Percentiles rank a stretch among this genome's conserved stretches.
Evolutionary conservation across 2,888 invertebrate genomes (phyloP).

Genomic region (Leptinotarsa tumamoca): DNA sequence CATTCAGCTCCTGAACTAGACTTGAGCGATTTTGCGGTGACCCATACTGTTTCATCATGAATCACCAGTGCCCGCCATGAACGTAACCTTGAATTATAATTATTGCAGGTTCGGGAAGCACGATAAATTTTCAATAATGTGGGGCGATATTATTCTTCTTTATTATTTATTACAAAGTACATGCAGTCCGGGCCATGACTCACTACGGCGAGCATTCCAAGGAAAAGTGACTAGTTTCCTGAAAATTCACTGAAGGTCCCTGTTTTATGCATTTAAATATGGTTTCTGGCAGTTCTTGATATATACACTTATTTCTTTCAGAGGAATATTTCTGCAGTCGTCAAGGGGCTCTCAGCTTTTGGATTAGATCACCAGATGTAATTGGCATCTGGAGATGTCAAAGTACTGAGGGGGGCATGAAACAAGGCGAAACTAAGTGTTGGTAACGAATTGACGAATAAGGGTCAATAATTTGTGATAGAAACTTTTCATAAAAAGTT

Average conservation of each 20-base stretch:
- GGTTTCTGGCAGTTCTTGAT: too few relatives aligned
- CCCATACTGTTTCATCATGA: slow-evolving; percentile 38
- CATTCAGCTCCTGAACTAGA: slow-evolving; percentile 10
- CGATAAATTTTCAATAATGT: slow-evolving; percentile 41
- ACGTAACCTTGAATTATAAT: slow-evolving; percentile 38
- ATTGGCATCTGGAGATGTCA: too few relatives aligned
- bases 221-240: slow-evolving; percentile 16
- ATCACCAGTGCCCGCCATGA: slow-evolving; percentile 30
- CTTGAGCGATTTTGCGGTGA: slow-evolving; percentile 4
- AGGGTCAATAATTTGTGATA: too few relatives aligned
- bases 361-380: too few relatives aligned
- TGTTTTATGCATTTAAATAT: too few relatives aligned
- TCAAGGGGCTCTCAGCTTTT: too few relatives aligned
- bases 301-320: too few relatives aligned
- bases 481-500: too few relatives aligned
- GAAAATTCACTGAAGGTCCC: not conserved
- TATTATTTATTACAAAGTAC: slow-evolving; percentile 34
- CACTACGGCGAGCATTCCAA: not conserved
- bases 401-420: too few relatives aligned
- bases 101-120: slow-evolving; percentile 34
- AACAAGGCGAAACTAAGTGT: too few relatives aligned
- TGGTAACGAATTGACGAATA: too few relatives aligned
- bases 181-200: not conserved
- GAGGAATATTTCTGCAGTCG: too few relatives aligned
- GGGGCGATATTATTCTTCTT: slow-evolving; percentile 37